These are phyloP conservation scores for Agrochola macilenta DNA, from an alignment of 2,888 invertebrate genomes.

Conservation along the genomic window DNA sequence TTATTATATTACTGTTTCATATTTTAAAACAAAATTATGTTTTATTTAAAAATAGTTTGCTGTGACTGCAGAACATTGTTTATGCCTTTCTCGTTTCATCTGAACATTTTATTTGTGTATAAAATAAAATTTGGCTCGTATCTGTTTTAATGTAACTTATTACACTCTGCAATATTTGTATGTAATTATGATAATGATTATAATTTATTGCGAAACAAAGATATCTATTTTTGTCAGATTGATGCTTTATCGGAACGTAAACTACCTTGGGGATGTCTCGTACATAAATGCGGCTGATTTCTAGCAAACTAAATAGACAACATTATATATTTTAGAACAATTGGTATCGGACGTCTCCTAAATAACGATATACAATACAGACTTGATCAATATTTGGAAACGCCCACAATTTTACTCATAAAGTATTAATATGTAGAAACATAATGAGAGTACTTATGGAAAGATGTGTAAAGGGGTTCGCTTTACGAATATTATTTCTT, in stretches of 20 bases:
- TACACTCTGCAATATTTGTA: conserved; percentile 81
- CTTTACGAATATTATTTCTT: conserved; percentile 70
- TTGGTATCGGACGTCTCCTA: conserved; percentile 37
- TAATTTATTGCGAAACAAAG: conserved; percentile 76
- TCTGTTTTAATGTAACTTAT: conserved; percentile 77
- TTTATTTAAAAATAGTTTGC: conserved; percentile 78
- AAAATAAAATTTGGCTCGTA: conserved; percentile 73
- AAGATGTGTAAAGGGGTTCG: conserved; percentile 78
- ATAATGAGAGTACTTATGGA: conserved; percentile 84
- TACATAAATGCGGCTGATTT: conserved; percentile 38
- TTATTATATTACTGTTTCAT: conserved; percentile 80
- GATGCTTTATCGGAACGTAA: conserved; percentile 44
- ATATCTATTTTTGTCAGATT: conserved; percentile 61
- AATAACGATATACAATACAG: conserved; percentile 35
- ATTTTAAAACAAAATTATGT: conserved; percentile 80
- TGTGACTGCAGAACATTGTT: conserved; percentile 72
- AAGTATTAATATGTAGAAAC: conserved; percentile 72
- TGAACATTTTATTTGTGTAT: conserved; percentile 75
- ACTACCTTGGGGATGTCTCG: conserved; percentile 31
- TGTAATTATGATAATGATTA: conserved; percentile 77
- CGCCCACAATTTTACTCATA: conserved; percentile 59
- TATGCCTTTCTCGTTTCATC: conserved; percentile 73
- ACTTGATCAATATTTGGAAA: conserved; percentile 45
- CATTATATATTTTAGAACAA: conserved; percentile 42
- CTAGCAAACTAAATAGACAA: conserved; percentile 40